Conservation (phyloP, 2,888 invertebrate genomes). For the Phalera bucephala region DNA sequence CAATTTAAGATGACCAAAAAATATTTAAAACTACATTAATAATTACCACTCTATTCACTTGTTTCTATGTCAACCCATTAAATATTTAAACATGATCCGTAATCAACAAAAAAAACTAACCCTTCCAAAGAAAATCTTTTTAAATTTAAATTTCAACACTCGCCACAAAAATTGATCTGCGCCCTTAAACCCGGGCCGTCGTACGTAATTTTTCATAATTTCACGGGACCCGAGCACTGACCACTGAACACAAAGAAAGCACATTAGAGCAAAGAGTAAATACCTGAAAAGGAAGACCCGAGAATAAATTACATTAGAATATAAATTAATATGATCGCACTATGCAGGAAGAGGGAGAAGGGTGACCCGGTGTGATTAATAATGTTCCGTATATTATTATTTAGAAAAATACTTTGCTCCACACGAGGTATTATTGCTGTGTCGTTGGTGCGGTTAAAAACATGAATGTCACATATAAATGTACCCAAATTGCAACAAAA, state of each 20-base stretch:
- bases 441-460: too few species aligned
- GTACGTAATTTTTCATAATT: slow-evolving; percentile 60
- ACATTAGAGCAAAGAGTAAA: slow-evolving; percentile 35
- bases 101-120: too few species aligned
- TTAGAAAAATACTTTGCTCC: too few species aligned
- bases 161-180: slow-evolving; percentile 12
- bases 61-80: too few species aligned
- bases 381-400: slow-evolving; percentile 13
- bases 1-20: too few species aligned
- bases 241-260: slow-evolving; percentile 27
- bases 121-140: not conserved
- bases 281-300: slow-evolving; percentile 47
- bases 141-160: not conserved
- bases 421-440: too few species aligned
- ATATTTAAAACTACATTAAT: too few species aligned
- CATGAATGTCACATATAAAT: too few species aligned
- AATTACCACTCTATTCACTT: too few species aligned
- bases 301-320: slow-evolving; percentile 78
- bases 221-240: slow-evolving; percentile 42
- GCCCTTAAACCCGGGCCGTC: slow-evolving; percentile 15
- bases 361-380: not conserved
- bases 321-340: slow-evolving; percentile 74
- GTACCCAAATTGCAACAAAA: too few species aligned
- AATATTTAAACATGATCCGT: too few species aligned
- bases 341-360: slow-evolving; percentile 34